phyloP scores from a whole-genome alignment of 2,888 invertebrate genomes.

The Actias luna region DNA sequence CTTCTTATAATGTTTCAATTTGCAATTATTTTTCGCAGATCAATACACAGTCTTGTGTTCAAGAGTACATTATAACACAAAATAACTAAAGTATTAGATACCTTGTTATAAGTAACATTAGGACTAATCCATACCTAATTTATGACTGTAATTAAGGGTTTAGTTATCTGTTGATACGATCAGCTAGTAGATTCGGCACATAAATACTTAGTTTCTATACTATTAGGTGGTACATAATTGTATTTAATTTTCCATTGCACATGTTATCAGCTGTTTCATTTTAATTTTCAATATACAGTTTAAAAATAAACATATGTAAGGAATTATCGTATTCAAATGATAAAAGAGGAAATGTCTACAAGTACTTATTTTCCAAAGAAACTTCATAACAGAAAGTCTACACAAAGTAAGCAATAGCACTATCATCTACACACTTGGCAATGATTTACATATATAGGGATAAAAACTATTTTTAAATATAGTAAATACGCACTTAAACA shows the following conservation, averaged over 20 bases:
- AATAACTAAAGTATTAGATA: background rate
- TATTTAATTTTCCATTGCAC: background rate
- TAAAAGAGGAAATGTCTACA: background rate
- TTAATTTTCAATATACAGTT: background rate
- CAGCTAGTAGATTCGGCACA: background rate
- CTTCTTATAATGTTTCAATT: too few species aligned
- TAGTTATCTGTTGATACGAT: background rate
- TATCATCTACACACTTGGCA: slow-evolving; percentile 32
- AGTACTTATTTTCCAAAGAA: background rate
- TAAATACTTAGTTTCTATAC: too few species aligned
- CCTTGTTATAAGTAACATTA: background rate
- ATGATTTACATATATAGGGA: slow-evolving; percentile 24
- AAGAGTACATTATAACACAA: too few species aligned
- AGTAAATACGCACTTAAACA: slow-evolving; percentile 34
- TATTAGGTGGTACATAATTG: background rate
- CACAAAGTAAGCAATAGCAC: slow-evolving; percentile 1
- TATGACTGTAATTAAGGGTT: background rate
- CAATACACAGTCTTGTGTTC: too few species aligned
- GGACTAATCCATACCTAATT: background rate
- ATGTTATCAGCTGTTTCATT: background rate
- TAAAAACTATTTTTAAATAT: slow-evolving; percentile 38
- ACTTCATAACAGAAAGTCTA: background rate
- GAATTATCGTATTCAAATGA: background rate
- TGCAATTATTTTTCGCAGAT: too few species aligned
- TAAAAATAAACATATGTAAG: background rate